These are phyloP conservation scores for Diglossa cyanea DNA, from an alignment of 2,797 vertebrate genomes.

Conservation along the genomic window DNA sequence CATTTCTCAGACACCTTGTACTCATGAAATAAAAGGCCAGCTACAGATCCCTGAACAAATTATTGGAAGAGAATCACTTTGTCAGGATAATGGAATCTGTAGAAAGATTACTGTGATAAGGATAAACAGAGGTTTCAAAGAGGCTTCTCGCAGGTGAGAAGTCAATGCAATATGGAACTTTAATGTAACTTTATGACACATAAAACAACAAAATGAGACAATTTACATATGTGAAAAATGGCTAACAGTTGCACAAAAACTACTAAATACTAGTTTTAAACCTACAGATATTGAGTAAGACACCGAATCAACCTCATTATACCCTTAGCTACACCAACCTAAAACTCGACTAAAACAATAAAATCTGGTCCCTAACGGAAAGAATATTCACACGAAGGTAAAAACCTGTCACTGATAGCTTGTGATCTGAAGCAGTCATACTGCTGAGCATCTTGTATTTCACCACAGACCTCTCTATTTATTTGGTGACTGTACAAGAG, in stretches of 20 bases:
- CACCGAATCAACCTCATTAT: neutral
- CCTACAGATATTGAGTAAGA: neutral
- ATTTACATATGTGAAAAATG: neutral
- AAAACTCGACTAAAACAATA: neutral
- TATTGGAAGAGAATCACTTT: neutral
- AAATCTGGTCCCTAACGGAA: neutral
- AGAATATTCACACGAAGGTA: neutral
- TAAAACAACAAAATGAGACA: neutral
- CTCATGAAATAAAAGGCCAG: neutral
- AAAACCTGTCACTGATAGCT: neutral
- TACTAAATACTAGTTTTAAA: neutral
- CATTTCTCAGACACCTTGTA: neutral
- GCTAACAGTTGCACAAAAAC: neutral
- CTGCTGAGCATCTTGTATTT: neutral
- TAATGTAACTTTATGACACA: neutral
- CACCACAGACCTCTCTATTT: neutral
- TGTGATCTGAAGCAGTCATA: neutral
- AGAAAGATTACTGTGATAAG: neutral
- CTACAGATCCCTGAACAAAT: neutral
- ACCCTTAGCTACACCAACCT: neutral
- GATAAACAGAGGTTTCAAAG: neutral
- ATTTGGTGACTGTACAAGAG: too few relatives aligned
- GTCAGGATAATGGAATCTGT: neutral
- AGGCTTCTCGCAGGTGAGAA: neutral
- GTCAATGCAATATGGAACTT: rapidly evolving